Evolutionary conservation across 2,888 invertebrate species (phyloP).

Genomic region (Acholoe squamosa): DNA sequence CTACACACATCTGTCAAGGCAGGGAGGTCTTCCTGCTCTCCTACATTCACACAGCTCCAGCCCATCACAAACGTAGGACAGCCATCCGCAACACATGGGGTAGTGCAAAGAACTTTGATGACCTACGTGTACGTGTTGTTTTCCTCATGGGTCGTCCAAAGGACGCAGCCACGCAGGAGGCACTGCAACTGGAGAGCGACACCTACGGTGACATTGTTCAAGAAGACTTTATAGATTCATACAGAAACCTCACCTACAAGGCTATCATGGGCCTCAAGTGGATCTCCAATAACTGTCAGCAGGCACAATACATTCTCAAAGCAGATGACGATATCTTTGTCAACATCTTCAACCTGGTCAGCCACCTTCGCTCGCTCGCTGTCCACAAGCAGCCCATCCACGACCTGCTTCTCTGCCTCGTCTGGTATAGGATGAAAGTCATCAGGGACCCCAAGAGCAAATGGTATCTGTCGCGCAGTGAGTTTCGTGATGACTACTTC

Average conservation of each 20-base stretch:
- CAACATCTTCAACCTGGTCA: slow-evolving; percentile 83
- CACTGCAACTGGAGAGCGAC: slow-evolving; percentile 77
- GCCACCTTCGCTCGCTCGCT: slow-evolving; percentile 62
- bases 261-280: slow-evolving; percentile 83
- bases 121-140: slow-evolving; percentile 75
- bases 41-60: slow-evolving; percentile 80
- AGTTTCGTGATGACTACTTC: slow-evolving; percentile 82
- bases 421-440: slow-evolving; percentile 82
- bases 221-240: slow-evolving; percentile 83
- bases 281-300: slow-evolving; percentile 81
- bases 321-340: slow-evolving; percentile 84
- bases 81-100: slow-evolving; percentile 82
- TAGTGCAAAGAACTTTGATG: slow-evolving; percentile 72
- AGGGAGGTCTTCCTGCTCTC: slow-evolving; percentile 73
- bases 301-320: slow-evolving; percentile 82
- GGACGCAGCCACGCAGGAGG: slow-evolving; percentile 73
- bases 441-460: slow-evolving; percentile 83
- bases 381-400: not conserved
- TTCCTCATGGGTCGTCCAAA: slow-evolving; percentile 79
- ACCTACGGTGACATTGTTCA: slow-evolving; percentile 81
- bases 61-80: slow-evolving; percentile 78
- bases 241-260: slow-evolving; percentile 84
- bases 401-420: slow-evolving; percentile 79
- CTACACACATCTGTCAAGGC: slow-evolving; percentile 71
- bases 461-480: slow-evolving; percentile 83